phyloP scores from a whole-genome alignment of 1,140 invertebrate species.

The Drosophila littoralis region DNA sequence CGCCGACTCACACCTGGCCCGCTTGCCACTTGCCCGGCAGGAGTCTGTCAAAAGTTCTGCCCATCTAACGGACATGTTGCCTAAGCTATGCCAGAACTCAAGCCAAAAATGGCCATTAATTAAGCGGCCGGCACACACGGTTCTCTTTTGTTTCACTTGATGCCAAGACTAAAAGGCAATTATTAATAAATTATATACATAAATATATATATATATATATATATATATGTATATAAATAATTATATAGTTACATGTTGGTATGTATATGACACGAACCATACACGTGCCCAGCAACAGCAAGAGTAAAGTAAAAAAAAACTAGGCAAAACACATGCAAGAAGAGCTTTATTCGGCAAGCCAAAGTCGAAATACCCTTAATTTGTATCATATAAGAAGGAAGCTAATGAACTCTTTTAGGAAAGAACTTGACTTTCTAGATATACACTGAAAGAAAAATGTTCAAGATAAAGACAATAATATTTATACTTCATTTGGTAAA shows the following conservation, averaged over 20 bases:
- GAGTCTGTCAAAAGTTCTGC: background rate
- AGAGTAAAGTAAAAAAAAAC: background rate
- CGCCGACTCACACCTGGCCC: background rate
- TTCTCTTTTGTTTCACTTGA: conserved; percentile 5
- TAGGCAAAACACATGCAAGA: background rate
- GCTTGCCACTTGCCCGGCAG: background rate
- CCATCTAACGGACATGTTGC: background rate
- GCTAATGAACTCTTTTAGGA: too few relatives aligned
- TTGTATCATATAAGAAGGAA: too few relatives aligned
- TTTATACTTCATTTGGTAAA: too few relatives aligned
- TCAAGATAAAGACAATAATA: too few relatives aligned
- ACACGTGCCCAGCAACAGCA: background rate
- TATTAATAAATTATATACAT: conserved; percentile 12
- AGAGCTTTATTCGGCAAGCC: too few relatives aligned
- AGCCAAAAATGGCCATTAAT: conserved; percentile 2
- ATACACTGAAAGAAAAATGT: too few relatives aligned
- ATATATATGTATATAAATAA: background rate
- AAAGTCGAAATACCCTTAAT: too few relatives aligned
- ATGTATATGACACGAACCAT: background rate
- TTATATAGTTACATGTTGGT: background rate
- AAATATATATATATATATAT: background rate
- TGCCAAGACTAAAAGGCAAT: conserved; percentile 2
- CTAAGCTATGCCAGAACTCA: background rate
- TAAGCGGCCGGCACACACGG: background rate
- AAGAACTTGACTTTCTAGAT: too few relatives aligned